Evolutionary conservation across 2,113 vertebrate species (phyloP).

Genomic region (Melanocharis versteri): DNA sequence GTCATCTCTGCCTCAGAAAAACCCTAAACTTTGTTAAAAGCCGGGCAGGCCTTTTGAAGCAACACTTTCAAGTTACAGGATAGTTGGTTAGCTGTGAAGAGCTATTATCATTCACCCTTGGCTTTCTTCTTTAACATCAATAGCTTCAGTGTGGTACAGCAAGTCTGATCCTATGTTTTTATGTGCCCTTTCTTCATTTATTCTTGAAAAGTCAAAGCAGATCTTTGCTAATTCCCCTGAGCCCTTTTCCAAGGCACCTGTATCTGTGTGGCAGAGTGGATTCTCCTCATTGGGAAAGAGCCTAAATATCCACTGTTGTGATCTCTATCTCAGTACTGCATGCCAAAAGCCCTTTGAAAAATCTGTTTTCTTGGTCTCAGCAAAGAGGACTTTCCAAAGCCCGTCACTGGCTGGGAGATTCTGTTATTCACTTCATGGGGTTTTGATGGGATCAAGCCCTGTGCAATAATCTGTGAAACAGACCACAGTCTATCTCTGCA

Average conservation of each 20-base stretch:
- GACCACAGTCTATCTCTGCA: neutral
- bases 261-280: neutral
- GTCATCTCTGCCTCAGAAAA: neutral
- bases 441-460: neutral
- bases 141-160: neutral
- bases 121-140: neutral
- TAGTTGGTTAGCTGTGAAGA: neutral
- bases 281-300: neutral
- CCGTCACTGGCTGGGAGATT: neutral
- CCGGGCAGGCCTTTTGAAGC: neutral
- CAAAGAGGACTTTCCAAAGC: neutral
- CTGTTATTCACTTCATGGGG: neutral
- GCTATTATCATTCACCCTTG: neutral
- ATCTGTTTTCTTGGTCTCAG: neutral
- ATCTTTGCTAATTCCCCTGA: neutral
- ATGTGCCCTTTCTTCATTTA: neutral
- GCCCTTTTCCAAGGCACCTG: neutral
- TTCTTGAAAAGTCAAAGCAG: neutral
- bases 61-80: neutral
- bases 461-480: neutral
- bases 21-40: neutral
- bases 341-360: neutral
- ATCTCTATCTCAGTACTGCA: neutral
- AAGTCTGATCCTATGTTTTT: neutral
- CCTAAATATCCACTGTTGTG: neutral